A percentile compares a stretch with the other conserved stretches of the same genome.
Conservation (phyloP, 2,113 vertebrate genomes). For the Nansenia antarctica region DNA sequence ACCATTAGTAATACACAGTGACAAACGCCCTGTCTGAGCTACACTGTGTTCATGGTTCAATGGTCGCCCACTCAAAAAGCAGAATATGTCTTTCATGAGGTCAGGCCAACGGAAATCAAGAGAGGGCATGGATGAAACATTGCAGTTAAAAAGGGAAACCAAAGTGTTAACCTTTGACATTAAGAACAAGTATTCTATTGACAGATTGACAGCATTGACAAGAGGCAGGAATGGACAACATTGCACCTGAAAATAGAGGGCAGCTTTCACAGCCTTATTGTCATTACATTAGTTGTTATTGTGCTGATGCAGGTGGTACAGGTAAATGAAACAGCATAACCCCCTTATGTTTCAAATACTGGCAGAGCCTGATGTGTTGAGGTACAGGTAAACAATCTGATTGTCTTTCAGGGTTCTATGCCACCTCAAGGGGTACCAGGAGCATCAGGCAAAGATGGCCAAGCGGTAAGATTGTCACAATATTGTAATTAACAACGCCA, state of each 20-base stretch:
- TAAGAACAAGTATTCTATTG: too few relatives aligned
- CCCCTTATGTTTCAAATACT: not conserved
- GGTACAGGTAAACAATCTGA: not conserved
- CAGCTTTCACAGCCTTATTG: not conserved
- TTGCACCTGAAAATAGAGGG: too few relatives aligned
- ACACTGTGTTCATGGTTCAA: slow-evolving; percentile 2
- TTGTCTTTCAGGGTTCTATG: slow-evolving; percentile 78
- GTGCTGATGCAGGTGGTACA: not conserved
- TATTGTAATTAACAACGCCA: not conserved
- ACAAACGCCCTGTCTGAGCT: not conserved
- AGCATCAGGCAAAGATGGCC: slow-evolving; percentile 82
- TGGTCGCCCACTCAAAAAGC: slow-evolving; percentile 29
- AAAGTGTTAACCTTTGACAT: not conserved
- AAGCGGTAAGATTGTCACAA: slow-evolving; percentile 73
- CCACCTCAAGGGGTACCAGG: slow-evolving; percentile 84
- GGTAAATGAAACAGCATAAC: too few relatives aligned
- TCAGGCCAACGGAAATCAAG: not conserved
- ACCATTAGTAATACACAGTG: slow-evolving; percentile 5
- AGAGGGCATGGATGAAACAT: not conserved
- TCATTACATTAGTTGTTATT: not conserved
- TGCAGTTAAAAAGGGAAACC: slow-evolving; percentile 42
- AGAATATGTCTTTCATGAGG: slow-evolving; percentile 17
- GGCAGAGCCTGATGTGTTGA: not conserved
- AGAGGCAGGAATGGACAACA: too few relatives aligned
- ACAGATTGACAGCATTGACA: too few relatives aligned